These are phyloP conservation scores for Dryobotodes eremita DNA, from an alignment of 2,888 invertebrate species.

Conservation along the genomic window DNA sequence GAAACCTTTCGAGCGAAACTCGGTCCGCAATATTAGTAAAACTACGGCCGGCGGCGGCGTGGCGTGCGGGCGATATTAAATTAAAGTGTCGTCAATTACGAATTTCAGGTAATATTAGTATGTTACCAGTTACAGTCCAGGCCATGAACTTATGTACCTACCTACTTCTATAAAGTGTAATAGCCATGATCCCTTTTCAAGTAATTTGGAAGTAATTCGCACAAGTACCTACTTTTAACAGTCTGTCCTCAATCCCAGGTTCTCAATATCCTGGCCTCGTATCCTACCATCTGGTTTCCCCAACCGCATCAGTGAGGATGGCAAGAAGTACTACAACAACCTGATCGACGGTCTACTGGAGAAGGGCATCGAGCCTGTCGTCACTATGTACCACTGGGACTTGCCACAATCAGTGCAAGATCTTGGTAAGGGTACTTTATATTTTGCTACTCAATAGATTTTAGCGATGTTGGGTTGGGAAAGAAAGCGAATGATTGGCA, in stretches of 20 bases:
- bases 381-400: slow-evolving; percentile 89
- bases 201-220: not conserved
- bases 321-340: slow-evolving; percentile 88
- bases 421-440: slow-evolving; percentile 71
- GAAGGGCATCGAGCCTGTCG: slow-evolving; percentile 88
- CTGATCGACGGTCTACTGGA: slow-evolving; percentile 88
- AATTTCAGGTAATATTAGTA: not conserved
- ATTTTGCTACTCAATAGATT: not conserved
- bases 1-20: not conserved
- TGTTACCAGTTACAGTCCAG: not conserved
- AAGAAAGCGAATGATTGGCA: not conserved
- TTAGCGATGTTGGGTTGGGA: not conserved
- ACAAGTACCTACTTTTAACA: not conserved
- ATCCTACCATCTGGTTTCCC: slow-evolving; percentile 82
- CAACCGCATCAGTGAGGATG: slow-evolving; percentile 85
- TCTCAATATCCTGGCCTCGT: slow-evolving; percentile 92
- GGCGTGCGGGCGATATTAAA: not conserved
- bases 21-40: not conserved
- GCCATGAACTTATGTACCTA: not conserved
- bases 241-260: slow-evolving; percentile 72
- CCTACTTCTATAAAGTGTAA: not conserved
- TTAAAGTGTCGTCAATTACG: not conserved
- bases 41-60: not conserved
- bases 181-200: not conserved
- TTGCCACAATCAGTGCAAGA: slow-evolving; percentile 83